Conservation (phyloP, 1,140 invertebrate genomes). For the Cydia pomonella region DNA sequence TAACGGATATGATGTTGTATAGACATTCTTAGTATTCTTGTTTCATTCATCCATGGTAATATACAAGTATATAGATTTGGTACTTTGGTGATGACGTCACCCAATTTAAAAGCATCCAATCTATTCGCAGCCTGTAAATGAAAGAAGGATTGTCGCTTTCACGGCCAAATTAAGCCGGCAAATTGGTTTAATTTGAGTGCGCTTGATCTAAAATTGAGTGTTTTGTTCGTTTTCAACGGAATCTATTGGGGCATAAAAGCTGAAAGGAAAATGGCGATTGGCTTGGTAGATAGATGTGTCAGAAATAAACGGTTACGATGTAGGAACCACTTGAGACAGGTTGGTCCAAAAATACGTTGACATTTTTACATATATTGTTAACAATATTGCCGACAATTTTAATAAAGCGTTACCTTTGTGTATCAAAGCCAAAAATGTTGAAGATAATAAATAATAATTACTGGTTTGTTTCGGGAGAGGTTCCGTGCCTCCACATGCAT, state of each 20-base stretch:
- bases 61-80: neutral
- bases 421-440: too few relatives aligned
- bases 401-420: too few relatives aligned
- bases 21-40: too few relatives aligned
- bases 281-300: neutral
- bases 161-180: slow-evolving; percentile 27
- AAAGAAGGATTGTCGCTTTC: slow-evolving; percentile 16
- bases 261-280: slow-evolving; percentile 22
- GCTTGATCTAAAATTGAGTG: slow-evolving; percentile 54
- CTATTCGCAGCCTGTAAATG: slow-evolving; percentile 1
- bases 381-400: too few relatives aligned
- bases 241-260: neutral
- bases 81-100: neutral
- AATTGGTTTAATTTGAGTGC: slow-evolving; percentile 43
- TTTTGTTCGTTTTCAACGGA: slow-evolving; percentile 47
- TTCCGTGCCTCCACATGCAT: too few relatives aligned
- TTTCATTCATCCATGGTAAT: neutral
- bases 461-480: too few relatives aligned
- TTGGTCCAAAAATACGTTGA: too few relatives aligned
- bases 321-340: neutral
- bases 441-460: too few relatives aligned
- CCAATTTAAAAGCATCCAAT: slow-evolving; percentile 6
- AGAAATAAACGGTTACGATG: neutral
- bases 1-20: too few relatives aligned
- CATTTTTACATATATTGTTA: too few relatives aligned